Percentiles rank a stretch among this genome's conserved stretches.
phyloP scores from a whole-genome alignment of 2,113 vertebrate genomes.

The Microcebus ravelobensis region DNA sequence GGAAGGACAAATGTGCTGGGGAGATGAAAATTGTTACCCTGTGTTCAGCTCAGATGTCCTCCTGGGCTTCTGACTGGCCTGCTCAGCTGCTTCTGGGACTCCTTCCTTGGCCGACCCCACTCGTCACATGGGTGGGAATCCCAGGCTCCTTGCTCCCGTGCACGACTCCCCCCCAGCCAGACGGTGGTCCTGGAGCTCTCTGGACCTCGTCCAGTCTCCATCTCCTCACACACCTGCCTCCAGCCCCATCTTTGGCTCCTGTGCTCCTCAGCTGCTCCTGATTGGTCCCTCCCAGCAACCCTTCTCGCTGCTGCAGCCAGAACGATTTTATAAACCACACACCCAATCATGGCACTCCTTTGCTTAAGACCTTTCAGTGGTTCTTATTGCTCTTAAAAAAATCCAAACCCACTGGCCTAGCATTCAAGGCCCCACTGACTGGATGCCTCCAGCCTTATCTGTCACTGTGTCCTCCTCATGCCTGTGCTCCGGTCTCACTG shows the following conservation, averaged over 20 bases:
- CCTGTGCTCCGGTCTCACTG: neutral
- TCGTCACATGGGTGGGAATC: neutral
- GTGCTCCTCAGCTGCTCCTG: neutral
- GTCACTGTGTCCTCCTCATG: neutral
- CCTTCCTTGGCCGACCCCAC: neutral
- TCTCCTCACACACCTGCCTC: neutral
- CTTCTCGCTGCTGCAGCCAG: neutral
- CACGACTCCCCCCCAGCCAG: too few relatives aligned
- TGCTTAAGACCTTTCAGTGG: neutral
- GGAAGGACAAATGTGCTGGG: neutral
- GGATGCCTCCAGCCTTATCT: neutral
- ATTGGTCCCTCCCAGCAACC: neutral
- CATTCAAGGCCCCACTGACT: neutral
- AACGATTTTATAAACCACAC: neutral
- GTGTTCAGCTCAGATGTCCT: neutral
- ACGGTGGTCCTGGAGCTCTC: neutral
- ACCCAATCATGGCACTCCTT: neutral
- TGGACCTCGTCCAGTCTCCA: neutral
- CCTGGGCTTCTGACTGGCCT: neutral
- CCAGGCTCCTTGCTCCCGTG: neutral
- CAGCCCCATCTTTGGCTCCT: neutral
- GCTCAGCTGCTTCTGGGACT: neutral
- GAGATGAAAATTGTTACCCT: neutral
- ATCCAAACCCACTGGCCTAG: neutral
- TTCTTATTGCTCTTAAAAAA: neutral